These are phyloP conservation scores for Gallinago paraguaiae DNA, from an alignment of 2,113 vertebrate species.

Conservation along the genomic window DNA sequence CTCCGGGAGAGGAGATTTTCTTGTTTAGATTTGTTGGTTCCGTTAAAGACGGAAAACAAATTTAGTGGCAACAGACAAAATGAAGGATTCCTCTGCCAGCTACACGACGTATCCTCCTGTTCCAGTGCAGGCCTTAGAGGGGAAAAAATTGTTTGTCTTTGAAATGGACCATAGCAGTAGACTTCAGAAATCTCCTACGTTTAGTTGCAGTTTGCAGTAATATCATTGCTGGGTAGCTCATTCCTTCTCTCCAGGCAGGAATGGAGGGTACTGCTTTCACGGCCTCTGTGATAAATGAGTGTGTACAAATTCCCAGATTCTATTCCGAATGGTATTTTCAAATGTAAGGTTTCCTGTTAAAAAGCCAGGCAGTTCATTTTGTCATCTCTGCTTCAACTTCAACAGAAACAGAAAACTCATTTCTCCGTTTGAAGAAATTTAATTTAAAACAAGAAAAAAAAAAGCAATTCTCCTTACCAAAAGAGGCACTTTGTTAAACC, in stretches of 20 bases:
- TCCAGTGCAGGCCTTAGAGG: neutral
- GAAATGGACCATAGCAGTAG: neutral
- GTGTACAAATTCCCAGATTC: neutral
- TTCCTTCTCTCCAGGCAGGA: neutral
- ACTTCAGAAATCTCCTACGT: neutral
- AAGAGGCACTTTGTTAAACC: neutral
- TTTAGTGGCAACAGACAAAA: neutral
- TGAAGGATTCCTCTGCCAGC: neutral
- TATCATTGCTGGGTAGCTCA: neutral
- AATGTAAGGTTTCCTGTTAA: conserved; percentile 10
- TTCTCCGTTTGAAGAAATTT: conserved; percentile 26
- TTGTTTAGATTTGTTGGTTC: neutral
- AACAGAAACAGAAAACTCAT: conserved; percentile 30
- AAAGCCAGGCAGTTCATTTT: conserved; percentile 39
- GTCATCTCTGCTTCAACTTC: conserved; percentile 10
- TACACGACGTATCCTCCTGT: neutral
- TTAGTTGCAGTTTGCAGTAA: neutral
- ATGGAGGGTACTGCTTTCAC: neutral
- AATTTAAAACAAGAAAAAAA: conserved; percentile 47
- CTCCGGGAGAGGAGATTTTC: neutral
- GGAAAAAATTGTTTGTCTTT: neutral
- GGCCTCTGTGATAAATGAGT: neutral
- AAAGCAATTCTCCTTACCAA: neutral
- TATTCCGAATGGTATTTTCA: conserved; percentile 31
- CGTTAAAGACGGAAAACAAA: neutral